A percentile compares a stretch with the other conserved stretches of the same genome.
Evolutionary conservation across 2,113 vertebrate species (phyloP).

Genomic region (Tympanuchus pallidicinctus): DNA sequence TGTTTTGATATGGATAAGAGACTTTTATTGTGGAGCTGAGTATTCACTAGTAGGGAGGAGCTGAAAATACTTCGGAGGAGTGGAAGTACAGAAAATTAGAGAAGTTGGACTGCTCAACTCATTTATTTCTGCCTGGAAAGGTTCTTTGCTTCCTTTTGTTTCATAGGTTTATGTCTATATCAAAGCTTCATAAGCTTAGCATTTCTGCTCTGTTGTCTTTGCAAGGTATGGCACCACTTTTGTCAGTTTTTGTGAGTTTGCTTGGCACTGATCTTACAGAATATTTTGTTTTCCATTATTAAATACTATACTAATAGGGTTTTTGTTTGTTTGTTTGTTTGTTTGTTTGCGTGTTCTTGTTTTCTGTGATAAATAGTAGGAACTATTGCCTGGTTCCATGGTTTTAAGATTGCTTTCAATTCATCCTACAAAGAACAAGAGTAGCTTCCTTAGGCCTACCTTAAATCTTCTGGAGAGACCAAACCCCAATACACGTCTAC

Average conservation of each 20-base stretch:
- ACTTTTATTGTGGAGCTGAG: not conserved
- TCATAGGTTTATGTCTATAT: not conserved
- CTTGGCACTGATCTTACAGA: not conserved
- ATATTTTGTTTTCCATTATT: not conserved
- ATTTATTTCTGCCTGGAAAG: not conserved
- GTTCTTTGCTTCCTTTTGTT: not conserved
- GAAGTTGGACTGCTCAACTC: not conserved
- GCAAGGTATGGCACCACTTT: not conserved
- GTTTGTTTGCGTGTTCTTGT: not conserved
- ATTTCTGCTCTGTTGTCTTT: not conserved
- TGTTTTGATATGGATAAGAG: not conserved
- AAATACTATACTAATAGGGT: not conserved
- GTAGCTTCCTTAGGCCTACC: not conserved
- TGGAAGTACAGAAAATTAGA: not conserved
- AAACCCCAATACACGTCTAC: not conserved
- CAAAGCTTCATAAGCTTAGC: not conserved
- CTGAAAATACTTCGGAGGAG: not conserved
- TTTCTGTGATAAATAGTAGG: not conserved
- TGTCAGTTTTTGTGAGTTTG: not conserved
- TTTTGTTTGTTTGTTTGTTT: too few species aligned
- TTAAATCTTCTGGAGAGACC: constrained; percentile 41
- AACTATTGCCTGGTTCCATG: not conserved
- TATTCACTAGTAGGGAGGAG: not conserved
- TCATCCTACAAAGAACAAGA: not conserved
- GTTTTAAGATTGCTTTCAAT: not conserved